Conservation (phyloP, 2,888 invertebrate genomes). For the Protophormia terraenovae region DNA sequence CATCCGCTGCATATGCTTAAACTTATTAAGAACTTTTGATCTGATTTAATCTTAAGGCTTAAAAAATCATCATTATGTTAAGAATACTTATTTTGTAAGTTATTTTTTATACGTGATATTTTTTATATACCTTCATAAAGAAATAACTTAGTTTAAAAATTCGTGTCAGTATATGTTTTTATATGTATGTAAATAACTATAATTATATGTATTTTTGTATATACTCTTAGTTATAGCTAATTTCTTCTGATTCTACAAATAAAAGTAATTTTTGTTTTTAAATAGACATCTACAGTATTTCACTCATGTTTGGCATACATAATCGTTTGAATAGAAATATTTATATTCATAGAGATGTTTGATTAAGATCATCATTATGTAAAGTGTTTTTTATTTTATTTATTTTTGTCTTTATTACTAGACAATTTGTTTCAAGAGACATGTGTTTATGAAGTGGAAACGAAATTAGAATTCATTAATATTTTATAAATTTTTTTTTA, state of each 20-base stretch:
- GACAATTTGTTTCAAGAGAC: too few species aligned
- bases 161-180: not conserved
- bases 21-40: slow-evolving; percentile 39
- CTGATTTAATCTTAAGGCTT: not conserved
- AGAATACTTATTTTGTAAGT: not conserved
- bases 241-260: slow-evolving; percentile 1
- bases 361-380: not conserved
- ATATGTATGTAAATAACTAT: slow-evolving; percentile 31
- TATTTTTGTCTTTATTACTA: too few species aligned
- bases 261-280: slow-evolving; percentile 21
- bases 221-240: not conserved
- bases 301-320: not conserved
- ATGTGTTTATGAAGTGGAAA: too few species aligned
- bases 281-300: not conserved
- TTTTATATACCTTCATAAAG: not conserved
- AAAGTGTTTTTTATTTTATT: not conserved
- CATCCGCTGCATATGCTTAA: slow-evolving; percentile 66
- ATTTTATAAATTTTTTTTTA: too few species aligned
- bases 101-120: slow-evolving; percentile 15
- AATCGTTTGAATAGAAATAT: not conserved
- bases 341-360: not conserved
- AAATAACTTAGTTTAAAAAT: not conserved
- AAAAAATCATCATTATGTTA: not conserved
- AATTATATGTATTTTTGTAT: not conserved
- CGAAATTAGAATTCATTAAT: too few species aligned